phyloP scores from a whole-genome alignment of 2,113 vertebrate genomes.

The Gopherus flavomarginatus region DNA sequence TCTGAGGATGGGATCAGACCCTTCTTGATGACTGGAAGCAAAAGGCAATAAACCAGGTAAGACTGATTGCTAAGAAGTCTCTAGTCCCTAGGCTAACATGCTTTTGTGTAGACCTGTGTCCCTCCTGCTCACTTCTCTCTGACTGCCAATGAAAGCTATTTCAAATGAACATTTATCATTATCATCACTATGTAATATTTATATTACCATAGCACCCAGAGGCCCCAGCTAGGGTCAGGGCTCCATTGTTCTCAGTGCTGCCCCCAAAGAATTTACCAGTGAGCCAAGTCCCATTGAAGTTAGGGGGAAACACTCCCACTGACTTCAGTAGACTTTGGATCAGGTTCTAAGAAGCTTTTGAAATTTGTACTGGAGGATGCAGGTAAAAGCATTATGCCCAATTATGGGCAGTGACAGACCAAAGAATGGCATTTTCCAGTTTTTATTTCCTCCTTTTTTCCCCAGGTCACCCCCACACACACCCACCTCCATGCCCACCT shows the following conservation, averaged over 20 bases:
- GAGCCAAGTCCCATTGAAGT: neutral
- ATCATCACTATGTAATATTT: neutral
- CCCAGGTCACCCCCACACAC: neutral
- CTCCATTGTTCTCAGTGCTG: neutral
- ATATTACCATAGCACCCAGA: neutral
- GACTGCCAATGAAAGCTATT: neutral
- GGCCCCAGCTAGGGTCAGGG: neutral
- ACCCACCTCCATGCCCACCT: too few relatives aligned
- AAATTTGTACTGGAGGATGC: neutral
- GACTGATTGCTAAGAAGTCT: accelerated
- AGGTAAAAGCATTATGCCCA: neutral
- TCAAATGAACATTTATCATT: neutral
- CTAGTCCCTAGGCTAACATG: neutral
- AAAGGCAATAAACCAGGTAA: neutral
- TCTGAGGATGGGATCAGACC: neutral
- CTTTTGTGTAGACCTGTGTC: accelerated
- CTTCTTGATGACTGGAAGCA: neutral
- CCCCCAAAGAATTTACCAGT: neutral
- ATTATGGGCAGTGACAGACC: neutral
- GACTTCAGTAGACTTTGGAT: neutral
- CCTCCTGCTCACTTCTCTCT: neutral
- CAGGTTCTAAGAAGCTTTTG: neutral
- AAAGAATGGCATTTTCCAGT: neutral
- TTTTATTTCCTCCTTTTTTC: neutral
- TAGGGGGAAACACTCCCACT: neutral